A percentile compares a stretch with the other conserved stretches of the same genome.
Conservation (phyloP, 1,140 invertebrate genomes). For the Pararge aegeria region DNA sequence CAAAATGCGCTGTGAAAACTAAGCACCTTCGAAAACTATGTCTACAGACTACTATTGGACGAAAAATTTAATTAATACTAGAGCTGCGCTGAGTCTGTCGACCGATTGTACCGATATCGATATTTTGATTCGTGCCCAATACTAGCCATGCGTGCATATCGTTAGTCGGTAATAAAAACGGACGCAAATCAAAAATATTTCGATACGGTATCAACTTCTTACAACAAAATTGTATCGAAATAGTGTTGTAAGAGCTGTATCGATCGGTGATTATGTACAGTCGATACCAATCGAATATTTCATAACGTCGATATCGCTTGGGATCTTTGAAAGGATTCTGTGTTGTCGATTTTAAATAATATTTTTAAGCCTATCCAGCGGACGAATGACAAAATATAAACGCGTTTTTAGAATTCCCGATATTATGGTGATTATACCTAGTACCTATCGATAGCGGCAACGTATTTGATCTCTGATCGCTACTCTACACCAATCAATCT, state of each 20-base stretch:
- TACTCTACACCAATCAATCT: too few species aligned
- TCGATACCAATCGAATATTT: not conserved
- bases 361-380: too few species aligned
- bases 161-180: slow-evolving; percentile 10
- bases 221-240: not conserved
- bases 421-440: too few species aligned
- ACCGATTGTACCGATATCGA: slow-evolving; percentile 40
- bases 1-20: slow-evolving; percentile 53
- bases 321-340: not conserved
- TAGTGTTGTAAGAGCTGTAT: not conserved
- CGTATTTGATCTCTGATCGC: too few species aligned
- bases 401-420: too few species aligned
- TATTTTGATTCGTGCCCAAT: slow-evolving; percentile 26
- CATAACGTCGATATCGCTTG: not conserved
- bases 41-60: slow-evolving; percentile 67
- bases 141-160: slow-evolving; percentile 16
- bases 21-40: slow-evolving; percentile 54
- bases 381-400: too few species aligned
- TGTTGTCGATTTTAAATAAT: not conserved
- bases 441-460: too few species aligned
- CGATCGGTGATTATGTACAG: not conserved
- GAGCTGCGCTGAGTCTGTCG: slow-evolving; percentile 43
- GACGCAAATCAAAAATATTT: slow-evolving; percentile 21
- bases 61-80: slow-evolving; percentile 60
- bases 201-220: not conserved